Percentiles rank a stretch among this genome's conserved stretches.
phyloP scores from a whole-genome alignment of 2,888 invertebrate genomes.

The Rapana venosa region DNA sequence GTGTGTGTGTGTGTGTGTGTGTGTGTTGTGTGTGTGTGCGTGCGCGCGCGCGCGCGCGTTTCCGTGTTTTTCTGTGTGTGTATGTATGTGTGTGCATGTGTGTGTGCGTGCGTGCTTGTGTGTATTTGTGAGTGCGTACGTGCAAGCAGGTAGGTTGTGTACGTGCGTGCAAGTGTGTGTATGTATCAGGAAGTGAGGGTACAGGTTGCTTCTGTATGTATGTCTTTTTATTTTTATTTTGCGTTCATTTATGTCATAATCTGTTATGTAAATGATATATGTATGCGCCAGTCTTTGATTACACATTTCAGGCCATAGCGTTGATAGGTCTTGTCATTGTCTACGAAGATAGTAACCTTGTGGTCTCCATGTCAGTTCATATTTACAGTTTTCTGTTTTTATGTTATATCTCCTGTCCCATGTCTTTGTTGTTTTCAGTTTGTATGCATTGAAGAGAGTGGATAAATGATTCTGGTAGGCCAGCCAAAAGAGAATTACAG shows the following conservation, averaged over 20 bases:
- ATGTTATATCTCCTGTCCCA: too few relatives aligned
- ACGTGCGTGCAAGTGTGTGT: not conserved
- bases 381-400: too few relatives aligned
- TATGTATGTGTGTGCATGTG: not conserved
- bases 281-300: not conserved
- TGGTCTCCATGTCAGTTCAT: too few relatives aligned
- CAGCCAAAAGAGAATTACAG: too few relatives aligned
- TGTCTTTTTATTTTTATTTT: not conserved
- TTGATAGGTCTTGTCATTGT: too few relatives aligned
- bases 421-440: too few relatives aligned
- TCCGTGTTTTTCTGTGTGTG: too few relatives aligned
- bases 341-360: too few relatives aligned
- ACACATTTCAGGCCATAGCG: too few relatives aligned
- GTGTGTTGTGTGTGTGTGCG: not conserved
- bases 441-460: too few relatives aligned
- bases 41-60: too few relatives aligned
- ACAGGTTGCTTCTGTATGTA: not conserved
- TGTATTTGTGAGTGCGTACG: not conserved
- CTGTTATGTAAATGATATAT: not conserved
- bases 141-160: not conserved
- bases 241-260: not conserved
- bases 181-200: not conserved
- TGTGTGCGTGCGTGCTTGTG: not conserved
- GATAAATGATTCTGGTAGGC: too few relatives aligned
- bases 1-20: not conserved